Evolutionary conservation across 37 sponge, comb jelly and placozoan genomes (phyloP), one percentile per base, ranked within the genome.

Genomic region (Cladorhizidae sp.): DNA sequence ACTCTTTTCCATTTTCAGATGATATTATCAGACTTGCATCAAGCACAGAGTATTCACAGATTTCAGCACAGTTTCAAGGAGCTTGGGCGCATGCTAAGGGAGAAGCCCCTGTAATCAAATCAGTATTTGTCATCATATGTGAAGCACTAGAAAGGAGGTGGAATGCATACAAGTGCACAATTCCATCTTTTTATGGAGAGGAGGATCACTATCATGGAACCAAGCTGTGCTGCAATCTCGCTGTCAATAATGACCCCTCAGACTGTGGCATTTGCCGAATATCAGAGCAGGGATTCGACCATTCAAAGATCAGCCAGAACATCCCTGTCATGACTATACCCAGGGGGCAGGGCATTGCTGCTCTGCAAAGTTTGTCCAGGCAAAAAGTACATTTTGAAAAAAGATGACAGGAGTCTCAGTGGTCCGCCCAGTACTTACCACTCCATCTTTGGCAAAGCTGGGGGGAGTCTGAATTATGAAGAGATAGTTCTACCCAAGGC

Each of bases 301-400:
- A 40, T 3, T 9, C n/a, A 22, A 61, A 43, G 22, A 83, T 87
- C 15, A 79, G 82, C 0, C 70, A 40, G 31, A n/a, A n/a, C n/a
- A n/a, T n/a, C n/a, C 78, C 89, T 42, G 90, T 40, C 94, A 94
- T 43, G 86, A 89, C 64, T 94, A 94, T 75, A 94, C 94, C n/a
- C 67, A 71, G 38, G 91, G 94, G 3, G 3, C 57, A 52, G 95
- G 54, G 91, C 91, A 29, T 80, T 94, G 85, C 61, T 94, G 42
- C 79, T 84, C 18, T 87, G 80, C 70, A 73, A 87, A 29, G 88
- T 90, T 38, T 75, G 75, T 43, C 88, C 83, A 15, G 94, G 94
- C 8, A 90, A 71, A 49, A 86, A 86, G 51, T 71, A 87, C 74
- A 32, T 22, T 15, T 14, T 87, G 14, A 55, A 22, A 21, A 87